Evolutionary conservation across 2,888 invertebrate species (phyloP).

Genomic region (Oscheius myriophilus): DNA sequence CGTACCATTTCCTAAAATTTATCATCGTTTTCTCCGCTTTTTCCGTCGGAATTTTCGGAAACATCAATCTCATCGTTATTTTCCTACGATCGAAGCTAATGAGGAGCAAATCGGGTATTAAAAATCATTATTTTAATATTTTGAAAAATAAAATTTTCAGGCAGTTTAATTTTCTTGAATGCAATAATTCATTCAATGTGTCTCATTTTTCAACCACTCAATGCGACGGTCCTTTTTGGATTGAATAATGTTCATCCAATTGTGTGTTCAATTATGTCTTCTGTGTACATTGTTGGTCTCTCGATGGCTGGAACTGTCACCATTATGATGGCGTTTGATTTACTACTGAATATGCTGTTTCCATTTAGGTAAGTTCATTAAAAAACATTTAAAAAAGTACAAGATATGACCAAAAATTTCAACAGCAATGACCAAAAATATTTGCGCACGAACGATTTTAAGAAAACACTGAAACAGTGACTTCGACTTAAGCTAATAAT

Average conservation of each 20-base stretch:
- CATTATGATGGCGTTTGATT: neutral
- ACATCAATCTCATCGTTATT: neutral
- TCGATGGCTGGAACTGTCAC: slow-evolving; percentile 7
- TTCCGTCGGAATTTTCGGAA: neutral
- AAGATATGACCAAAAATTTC: too few species aligned
- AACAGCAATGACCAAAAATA: too few species aligned
- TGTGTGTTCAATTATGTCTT: neutral
- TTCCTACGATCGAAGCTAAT: neutral
- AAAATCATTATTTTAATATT: neutral
- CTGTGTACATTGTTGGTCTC: neutral
- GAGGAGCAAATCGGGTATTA: slow-evolving; percentile 1
- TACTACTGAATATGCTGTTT: slow-evolving; percentile 2
- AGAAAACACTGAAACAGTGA: too few species aligned
- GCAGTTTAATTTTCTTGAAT: neutral
- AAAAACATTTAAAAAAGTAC: neutral
- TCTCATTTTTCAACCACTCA: neutral
- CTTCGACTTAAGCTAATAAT: too few species aligned
- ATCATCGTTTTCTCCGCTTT: neutral
- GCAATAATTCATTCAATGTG: neutral
- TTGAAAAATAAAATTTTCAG: neutral
- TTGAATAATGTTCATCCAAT: neutral
- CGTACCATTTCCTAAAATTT: neutral
- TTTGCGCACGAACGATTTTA: too few species aligned
- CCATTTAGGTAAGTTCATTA: neutral
- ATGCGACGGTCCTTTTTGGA: neutral